Base-by-base conservation (phyloP, 1,140 invertebrate species). In the Drosophila orena region DNA sequence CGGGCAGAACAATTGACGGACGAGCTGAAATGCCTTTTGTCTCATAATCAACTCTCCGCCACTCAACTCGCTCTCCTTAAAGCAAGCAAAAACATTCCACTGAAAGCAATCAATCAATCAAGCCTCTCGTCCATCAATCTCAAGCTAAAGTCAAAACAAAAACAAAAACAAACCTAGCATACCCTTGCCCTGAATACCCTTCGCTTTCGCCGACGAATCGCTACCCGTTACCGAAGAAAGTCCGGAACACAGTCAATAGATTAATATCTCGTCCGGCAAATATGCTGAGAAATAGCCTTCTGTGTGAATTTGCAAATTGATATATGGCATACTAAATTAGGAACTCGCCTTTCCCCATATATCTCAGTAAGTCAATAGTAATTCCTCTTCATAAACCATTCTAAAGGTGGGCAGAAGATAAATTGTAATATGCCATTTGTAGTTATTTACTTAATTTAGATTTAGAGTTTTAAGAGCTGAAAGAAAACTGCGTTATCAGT, bases 41-140 rank as follows among this genome's bases (percentile, higher is more conserved):
- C 71, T 62, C 69, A 73, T 74, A 74, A 74, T 61, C 57, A 74
- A 74, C 70, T 73, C 38, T 60, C 66, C 24, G 46, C 24, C 44
- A 70, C 46, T 60, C 24, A 53, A 53, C 47, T 58, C 37, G 42
- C 47, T 64, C 27, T 30, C 24, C 24, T 10, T 30, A 30, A 17
- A 37, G 27, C 53, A 60, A 34, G 69, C 66, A 72, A 60, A 72
- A 60, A 56, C 35, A 70, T 49, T 70, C 70, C 43, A 38, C 50
- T 57, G 53, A 50, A 53, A 40, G 47, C 71, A 57, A 75, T 62
- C 71, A 65, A 75, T 75, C 72, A 75, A 75, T 75, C 71, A 75
- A 65, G 43, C 20, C 12, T n/a, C 52, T 62, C 71, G 70, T 74
- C 71, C 71, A 74, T 74, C 71, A 74, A 74, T 74, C 71, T 75